These are phyloP conservation scores for Polydrusus cervinus DNA, from an alignment of 2,888 invertebrate species.

Conservation along the genomic window DNA sequence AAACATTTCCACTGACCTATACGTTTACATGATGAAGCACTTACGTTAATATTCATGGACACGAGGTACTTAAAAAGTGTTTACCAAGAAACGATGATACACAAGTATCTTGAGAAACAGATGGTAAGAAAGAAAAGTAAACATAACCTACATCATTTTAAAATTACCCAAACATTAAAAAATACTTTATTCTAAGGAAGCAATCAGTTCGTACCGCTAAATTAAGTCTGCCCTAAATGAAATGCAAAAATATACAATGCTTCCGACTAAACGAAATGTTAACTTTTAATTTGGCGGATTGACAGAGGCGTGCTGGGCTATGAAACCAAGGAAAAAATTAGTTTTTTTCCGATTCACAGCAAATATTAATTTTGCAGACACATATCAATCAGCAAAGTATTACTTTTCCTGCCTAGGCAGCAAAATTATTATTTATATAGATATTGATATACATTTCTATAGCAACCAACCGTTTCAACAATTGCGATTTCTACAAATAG, in stretches of 20 bases:
- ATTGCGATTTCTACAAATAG: too few species aligned
- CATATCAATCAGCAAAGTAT: too few species aligned
- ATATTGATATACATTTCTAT: too few species aligned
- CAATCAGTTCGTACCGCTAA: neutral
- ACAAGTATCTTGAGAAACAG: neutral
- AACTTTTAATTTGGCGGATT: neutral
- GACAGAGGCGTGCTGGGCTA: too few species aligned
- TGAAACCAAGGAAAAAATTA: too few species aligned
- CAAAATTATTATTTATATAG: too few species aligned
- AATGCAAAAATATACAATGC: slow-evolving; percentile 20
- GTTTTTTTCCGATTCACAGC: too few species aligned
- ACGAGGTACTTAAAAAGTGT: neutral
- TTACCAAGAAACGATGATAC: slow-evolving; percentile 6
- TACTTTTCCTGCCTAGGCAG: too few species aligned
- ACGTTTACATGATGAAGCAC: slow-evolving; percentile 2
- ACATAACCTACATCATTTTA: slow-evolving; percentile 15
- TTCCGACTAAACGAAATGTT: neutral
- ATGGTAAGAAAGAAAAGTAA: slow-evolving; percentile 6
- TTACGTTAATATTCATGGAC: neutral
- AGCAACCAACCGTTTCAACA: too few species aligned
- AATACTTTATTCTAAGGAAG: slow-evolving; percentile 4
- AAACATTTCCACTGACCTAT: too few species aligned
- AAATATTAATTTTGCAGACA: too few species aligned
- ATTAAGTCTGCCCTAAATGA: slow-evolving; percentile 3
- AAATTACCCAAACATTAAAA: neutral